Evolutionary conservation across 1,140 invertebrate species (phyloP).

Genomic region (Idris sp.): DNA sequence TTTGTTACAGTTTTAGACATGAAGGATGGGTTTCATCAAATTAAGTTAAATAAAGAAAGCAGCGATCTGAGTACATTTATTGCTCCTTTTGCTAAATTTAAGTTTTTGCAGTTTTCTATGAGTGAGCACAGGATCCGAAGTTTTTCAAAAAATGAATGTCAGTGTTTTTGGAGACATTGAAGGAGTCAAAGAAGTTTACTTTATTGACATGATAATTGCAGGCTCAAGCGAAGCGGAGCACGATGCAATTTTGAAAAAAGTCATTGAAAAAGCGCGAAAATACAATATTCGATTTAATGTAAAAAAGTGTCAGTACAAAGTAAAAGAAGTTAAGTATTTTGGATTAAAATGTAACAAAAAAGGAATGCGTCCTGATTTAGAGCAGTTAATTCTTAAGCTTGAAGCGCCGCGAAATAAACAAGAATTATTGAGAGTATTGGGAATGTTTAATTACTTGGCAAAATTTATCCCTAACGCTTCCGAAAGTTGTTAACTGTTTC

Average conservation of each 20-base stretch:
- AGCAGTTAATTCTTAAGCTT: constrained; percentile 20
- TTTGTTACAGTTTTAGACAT: constrained; percentile 34
- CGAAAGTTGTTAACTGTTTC: not conserved
- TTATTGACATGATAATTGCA: constrained; percentile 71
- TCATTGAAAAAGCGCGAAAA: constrained; percentile 51
- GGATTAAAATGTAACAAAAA: constrained; percentile 9
- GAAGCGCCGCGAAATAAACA: constrained; percentile 22
- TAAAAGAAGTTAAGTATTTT: constrained; percentile 4
- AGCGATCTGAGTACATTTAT: not conserved
- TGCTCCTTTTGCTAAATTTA: constrained; percentile 47
- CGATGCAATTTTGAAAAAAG: constrained; percentile 56
- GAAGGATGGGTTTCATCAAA: constrained; percentile 1
- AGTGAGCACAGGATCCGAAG: constrained; percentile 68
- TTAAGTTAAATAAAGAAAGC: not conserved
- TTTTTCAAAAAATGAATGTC: constrained; percentile 70
- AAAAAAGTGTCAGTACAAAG: constrained; percentile 10
- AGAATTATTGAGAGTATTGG: constrained; percentile 33
- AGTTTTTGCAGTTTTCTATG: constrained; percentile 36
- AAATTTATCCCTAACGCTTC: constrained; percentile 31
- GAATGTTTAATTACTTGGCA: constrained; percentile 28
- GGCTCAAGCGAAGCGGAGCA: constrained; percentile 64
- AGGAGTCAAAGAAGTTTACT: constrained; percentile 57
- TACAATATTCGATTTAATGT: constrained; percentile 29
- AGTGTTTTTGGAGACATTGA: constrained; percentile 61
- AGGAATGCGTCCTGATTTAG: constrained; percentile 5